phyloP scores from a whole-genome alignment of 2,888 invertebrate genomes.

The Pasiphila rectangulata region DNA sequence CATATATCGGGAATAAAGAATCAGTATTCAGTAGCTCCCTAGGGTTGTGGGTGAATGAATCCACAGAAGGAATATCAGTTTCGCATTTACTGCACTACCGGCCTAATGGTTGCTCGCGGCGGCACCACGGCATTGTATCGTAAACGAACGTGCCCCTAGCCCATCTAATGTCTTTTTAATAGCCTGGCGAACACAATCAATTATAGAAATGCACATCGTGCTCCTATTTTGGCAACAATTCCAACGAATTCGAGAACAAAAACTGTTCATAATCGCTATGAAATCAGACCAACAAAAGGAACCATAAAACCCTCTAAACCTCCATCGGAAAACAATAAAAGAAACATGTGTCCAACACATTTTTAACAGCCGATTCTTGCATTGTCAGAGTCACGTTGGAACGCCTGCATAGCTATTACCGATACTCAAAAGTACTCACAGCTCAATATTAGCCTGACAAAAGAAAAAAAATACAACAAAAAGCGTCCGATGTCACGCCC shows the following conservation, averaged over 20 bases:
- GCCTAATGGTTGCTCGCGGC: slow-evolving; percentile 15
- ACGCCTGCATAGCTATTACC: slow-evolving; percentile 58
- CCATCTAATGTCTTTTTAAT: slow-evolving; percentile 51
- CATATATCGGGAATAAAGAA: slow-evolving; percentile 25
- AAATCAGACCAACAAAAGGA: slow-evolving; percentile 36
- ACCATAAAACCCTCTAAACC: slow-evolving; percentile 22
- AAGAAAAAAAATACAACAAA: slow-evolving; percentile 60
- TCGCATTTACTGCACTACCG: background rate
- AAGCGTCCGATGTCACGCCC: slow-evolving; percentile 76
- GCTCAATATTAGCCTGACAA: slow-evolving; percentile 63
- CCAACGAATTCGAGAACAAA: slow-evolving; percentile 32
- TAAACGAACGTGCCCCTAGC: slow-evolving; percentile 33
- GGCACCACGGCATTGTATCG: slow-evolving; percentile 24
- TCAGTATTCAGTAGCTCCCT: slow-evolving; percentile 25
- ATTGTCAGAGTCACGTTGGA: slow-evolving; percentile 74
- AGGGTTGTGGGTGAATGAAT: background rate
- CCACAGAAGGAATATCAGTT: slow-evolving; percentile 5
- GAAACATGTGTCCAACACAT: slow-evolving; percentile 49
- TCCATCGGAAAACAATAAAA: slow-evolving; percentile 39
- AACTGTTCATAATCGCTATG: slow-evolving; percentile 39
- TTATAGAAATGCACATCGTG: slow-evolving; percentile 38
- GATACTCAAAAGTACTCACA: slow-evolving; percentile 58
- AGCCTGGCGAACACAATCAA: slow-evolving; percentile 44
- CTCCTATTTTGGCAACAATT: slow-evolving; percentile 37
- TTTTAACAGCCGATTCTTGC: slow-evolving; percentile 44